Evolutionary conservation across 2,113 vertebrate species (phyloP), one percentile per base, ranked within the genome.

Genomic region (Bubo scandiacus): DNA sequence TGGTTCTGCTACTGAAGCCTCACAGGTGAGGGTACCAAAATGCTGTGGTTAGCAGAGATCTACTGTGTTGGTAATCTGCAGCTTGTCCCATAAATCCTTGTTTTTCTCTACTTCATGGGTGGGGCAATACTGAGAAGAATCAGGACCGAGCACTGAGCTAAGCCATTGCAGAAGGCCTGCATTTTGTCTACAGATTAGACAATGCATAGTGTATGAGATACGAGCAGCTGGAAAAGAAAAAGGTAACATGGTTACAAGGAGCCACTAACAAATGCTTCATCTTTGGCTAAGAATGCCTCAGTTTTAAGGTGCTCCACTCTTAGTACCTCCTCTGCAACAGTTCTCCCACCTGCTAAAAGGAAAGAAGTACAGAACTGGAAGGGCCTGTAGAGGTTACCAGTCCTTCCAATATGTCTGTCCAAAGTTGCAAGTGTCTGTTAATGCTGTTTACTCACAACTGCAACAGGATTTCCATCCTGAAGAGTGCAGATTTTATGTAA

Each of bases 201-300:
- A 67, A 11, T 22, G 4, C 47, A 30, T 4, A 67, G 15, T 0
- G 0, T 17, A 40, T 5, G 19, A 90, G 49, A 36, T 12, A 12
- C 6, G 4, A 81, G 59, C 9, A 77, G 36, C 32, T 54, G 36
- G 51, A 81, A 40, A 88, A 75, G 7, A n/a, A 66, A 40, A 61
- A 45, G 3, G 25, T 16, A 54, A 47, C 5, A 3, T 5, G 10
- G 13, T 89, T 42, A 58, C 6, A 43, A 70, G 15, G 22, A 83
- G 20, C 7, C 29, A 21, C 27, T 40, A 49, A 23, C 8, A 30
- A 51, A 23, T 91, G 32, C 54, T 77, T n/a, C 23, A 30, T 15
- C 11, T 1, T 11, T 57, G n/a, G 11, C 73, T 34, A 87, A 3
- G 22, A 47, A 6, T 19, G 49, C 29, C 43, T 84, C 49, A 23